A percentile compares a stretch with the other conserved stretches of the same genome.
Conservation (phyloP, 2,797 vertebrate species). For the Synanceia verrucosa region DNA sequence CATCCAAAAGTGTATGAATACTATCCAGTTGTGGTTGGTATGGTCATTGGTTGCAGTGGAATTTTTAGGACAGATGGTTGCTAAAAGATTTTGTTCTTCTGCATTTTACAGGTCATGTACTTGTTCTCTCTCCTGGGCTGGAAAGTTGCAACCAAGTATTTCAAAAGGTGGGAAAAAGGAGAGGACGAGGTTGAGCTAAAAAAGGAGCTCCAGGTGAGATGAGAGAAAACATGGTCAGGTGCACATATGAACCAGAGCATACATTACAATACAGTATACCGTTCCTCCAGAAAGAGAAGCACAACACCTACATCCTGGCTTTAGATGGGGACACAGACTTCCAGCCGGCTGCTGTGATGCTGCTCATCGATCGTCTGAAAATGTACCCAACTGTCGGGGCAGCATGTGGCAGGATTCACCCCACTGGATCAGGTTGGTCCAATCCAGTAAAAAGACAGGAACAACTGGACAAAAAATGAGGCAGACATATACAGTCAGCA, state of each 20-base stretch:
- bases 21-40: too few relatives aligned
- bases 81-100: neutral
- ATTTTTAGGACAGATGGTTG: neutral
- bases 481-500: neutral
- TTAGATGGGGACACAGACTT: conserved; percentile 84
- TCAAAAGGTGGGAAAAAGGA: conserved; percentile 11
- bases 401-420: conserved; percentile 81
- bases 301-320: conserved; percentile 80
- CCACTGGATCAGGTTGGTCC: conserved; percentile 77
- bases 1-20: neutral
- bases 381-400: conserved; percentile 79
- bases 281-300: conserved; percentile 66
- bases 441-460: too few relatives aligned
- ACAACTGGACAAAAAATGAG: too few relatives aligned
- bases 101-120: conserved; percentile 79
- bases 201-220: conserved; percentile 52
- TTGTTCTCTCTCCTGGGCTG: conserved; percentile 78
- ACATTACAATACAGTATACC: neutral
- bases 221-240: neutral
- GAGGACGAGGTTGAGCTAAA: neutral
- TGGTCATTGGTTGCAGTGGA: neutral
- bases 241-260: neutral
- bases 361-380: conserved; percentile 79
- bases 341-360: conserved; percentile 76
- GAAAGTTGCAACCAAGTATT: conserved; percentile 67